These are phyloP conservation scores for Temnothorax curvispinosus DNA, from an alignment of 1,140 invertebrate species.

Conservation along the genomic window DNA sequence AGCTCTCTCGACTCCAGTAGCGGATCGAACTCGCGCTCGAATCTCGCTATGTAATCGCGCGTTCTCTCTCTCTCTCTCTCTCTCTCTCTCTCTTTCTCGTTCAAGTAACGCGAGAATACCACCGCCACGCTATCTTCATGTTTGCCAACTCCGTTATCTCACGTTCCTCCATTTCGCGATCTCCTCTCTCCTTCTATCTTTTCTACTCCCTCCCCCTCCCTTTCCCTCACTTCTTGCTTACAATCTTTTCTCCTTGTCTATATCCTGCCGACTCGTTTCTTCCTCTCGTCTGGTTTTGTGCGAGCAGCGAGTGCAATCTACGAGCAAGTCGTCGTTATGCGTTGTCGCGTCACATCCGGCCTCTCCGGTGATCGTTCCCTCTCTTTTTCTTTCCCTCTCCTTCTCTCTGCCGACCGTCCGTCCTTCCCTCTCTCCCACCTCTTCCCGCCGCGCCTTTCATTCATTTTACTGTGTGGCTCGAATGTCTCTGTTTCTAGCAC, in stretches of 20 bases:
- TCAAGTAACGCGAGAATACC: conserved; percentile 66
- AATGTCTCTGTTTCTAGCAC: conserved; percentile 59
- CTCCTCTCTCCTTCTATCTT: conserved; percentile 62
- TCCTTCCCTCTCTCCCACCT: conserved; percentile 54
- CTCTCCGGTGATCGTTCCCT: conserved; percentile 50
- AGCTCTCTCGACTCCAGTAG: conserved; percentile 36
- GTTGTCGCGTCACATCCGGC: conserved; percentile 77
- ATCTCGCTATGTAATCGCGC: conserved; percentile 45
- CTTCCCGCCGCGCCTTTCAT: conserved; percentile 30
- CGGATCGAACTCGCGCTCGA: conserved; percentile 51
- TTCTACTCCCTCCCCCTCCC: conserved; percentile 51
- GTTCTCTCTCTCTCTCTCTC: not conserved
- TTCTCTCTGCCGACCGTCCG: conserved; percentile 54
- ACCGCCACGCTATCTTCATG: conserved; percentile 81
- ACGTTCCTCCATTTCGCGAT: conserved; percentile 72
- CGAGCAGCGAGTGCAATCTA: conserved; percentile 71
- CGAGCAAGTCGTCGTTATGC: conserved; percentile 74
- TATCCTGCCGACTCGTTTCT: conserved; percentile 54
- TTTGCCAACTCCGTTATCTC: conserved; percentile 85
- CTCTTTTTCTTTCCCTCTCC: conserved; percentile 56
- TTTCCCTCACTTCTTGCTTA: conserved; percentile 16
- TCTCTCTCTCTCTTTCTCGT: conserved; percentile 1
- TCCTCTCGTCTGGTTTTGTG: conserved; percentile 67
- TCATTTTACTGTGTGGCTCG: conserved; percentile 45
- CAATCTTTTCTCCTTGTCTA: conserved; percentile 16